Evolutionary conservation across 2,113 vertebrate genomes (phyloP).

Genomic region (Scolopax mira): DNA sequence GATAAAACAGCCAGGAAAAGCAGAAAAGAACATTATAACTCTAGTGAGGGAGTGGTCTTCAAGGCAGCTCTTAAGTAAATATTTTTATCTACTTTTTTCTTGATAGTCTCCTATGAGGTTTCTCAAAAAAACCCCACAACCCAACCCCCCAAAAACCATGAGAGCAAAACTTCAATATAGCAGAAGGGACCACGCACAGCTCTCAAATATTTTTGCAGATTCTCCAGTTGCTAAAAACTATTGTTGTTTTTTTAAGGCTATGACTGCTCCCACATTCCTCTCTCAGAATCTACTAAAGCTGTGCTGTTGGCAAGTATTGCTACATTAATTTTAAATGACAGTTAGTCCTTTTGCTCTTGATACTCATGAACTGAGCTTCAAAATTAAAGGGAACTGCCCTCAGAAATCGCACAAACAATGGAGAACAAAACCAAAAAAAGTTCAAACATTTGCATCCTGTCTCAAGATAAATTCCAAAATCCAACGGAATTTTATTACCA

Average conservation of each 20-base stretch:
- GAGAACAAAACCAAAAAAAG: neutral
- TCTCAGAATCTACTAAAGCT: constrained; percentile 44
- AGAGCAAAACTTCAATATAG: neutral
- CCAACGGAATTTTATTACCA: constrained; percentile 9
- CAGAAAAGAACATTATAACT: neutral
- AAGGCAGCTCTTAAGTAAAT: constrained; percentile 35
- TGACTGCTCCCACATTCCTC: constrained; percentile 53
- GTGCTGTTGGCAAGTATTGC: constrained; percentile 39
- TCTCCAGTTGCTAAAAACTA: constrained; percentile 16
- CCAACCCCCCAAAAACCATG: neutral
- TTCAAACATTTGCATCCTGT: neutral
- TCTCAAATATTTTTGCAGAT: constrained; percentile 35
- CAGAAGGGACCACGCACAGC: neutral
- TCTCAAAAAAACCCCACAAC: neutral
- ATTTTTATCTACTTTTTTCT: neutral
- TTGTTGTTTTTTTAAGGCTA: constrained; percentile 46
- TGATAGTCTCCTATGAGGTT: neutral
- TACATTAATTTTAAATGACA: constrained; percentile 40
- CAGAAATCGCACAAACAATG: neutral
- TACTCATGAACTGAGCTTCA: neutral
- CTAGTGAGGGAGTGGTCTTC: neutral
- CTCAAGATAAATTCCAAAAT: constrained; percentile 5
- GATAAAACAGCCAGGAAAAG: constrained; percentile 10
- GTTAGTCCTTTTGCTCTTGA: constrained; percentile 19
- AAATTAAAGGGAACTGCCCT: constrained; percentile 5